Evolutionary conservation across 2,888 invertebrate species (phyloP).

Genomic region (Euzetes globulus): DNA sequence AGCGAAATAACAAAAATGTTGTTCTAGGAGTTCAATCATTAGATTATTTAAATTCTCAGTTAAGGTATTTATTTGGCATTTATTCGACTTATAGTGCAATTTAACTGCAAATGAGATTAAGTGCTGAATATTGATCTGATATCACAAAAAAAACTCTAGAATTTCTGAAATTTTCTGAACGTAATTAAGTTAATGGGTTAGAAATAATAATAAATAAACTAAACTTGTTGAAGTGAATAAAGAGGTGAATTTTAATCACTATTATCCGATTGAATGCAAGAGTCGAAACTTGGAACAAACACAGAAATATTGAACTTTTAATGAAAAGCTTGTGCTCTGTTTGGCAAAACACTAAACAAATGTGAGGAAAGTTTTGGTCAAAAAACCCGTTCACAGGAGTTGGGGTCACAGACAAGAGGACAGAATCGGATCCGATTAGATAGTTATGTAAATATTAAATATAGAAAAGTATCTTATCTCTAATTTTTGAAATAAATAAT

Average conservation of each 20-base stretch:
- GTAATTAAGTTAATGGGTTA: constrained; percentile 11
- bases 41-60: too few relatives aligned
- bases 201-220: neutral
- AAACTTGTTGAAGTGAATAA: neutral
- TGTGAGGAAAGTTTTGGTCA: neutral
- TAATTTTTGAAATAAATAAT: constrained; percentile 1
- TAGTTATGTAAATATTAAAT: neutral
- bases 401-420: neutral
- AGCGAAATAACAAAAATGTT: too few relatives aligned
- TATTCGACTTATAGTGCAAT: too few relatives aligned
- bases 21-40: too few relatives aligned
- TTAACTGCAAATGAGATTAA: neutral
- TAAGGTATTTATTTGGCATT: too few relatives aligned
- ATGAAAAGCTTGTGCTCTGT: too few relatives aligned
- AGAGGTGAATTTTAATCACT: neutral
- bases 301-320: too few relatives aligned
- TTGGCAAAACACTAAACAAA: too few relatives aligned
- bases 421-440: neutral
- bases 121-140: neutral
- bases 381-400: neutral
- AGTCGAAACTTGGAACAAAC: too few relatives aligned
- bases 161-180: neutral
- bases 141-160: neutral
- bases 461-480: neutral
- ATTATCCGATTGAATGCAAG: neutral